Base-by-base conservation (phyloP, 2,888 invertebrate species). In the Amblyjoppa proteus region DNA sequence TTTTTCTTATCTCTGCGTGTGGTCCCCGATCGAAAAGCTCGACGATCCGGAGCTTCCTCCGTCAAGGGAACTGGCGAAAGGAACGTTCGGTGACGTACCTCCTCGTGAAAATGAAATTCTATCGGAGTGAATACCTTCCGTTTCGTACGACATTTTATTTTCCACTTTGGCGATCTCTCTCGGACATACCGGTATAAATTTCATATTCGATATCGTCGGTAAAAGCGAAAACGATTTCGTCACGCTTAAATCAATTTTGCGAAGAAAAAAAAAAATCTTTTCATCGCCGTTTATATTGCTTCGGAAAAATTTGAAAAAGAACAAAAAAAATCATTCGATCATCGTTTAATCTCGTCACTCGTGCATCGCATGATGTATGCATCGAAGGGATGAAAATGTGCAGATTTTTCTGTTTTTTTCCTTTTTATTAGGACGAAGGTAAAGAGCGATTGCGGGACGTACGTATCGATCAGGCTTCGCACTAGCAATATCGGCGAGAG, bases 391-490 rank as follows among this genome's bases (percentile, higher is more conserved):
- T 28, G 49, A 73, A 74, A 61, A 66, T 69, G 41, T 56, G 28
- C 7, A 51, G 28, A 16, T 70, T 25, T 41, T 38, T 68, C 0
- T 31, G 3, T 34, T 5, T 20, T 41, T 20, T 38, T 41, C 68
- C 68, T 68, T 1, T 66, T n/a, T 49, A 16, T 49, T 31, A 28
- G 25, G 49, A 20, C 11, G n/a, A 28, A 38, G 45, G 49, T 51
- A 31, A 66, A 13, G n/a, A 77, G 66, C 34, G 6, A 76, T 34
- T 38, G 58, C 45, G 7, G 56, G 25, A 70, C 58, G 75, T 66
- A 45, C 53, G 56, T 85, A 85, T 85, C 82, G 85, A 85, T 79
- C 85, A 58, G 79, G 70, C 41, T 66, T 71, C 64, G 75, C 45
- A 28, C 69, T 71, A 49, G 77, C 66, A 68, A 77, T 77, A 68